phyloP scores from a whole-genome alignment of 2,888 invertebrate genomes.

The Drosophila nr. perissopoda region DNA sequence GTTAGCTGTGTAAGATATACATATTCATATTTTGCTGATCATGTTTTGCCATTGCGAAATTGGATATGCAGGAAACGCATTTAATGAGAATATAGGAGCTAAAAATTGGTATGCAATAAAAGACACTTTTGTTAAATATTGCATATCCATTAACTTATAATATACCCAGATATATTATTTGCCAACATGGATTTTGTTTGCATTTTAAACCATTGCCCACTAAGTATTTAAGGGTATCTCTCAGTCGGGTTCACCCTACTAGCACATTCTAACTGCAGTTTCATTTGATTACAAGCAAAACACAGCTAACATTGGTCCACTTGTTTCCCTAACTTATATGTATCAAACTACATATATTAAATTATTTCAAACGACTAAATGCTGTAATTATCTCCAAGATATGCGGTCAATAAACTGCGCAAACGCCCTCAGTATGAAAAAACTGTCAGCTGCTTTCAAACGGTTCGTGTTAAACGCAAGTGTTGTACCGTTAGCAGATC shows the following conservation, averaged over 20 bases:
- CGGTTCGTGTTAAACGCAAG: constrained; percentile 46
- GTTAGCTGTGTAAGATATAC: not conserved
- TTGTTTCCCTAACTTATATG: not conserved
- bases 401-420: constrained; percentile 58
- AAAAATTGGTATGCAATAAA: not conserved
- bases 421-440: not conserved
- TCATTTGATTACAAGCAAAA: not conserved
- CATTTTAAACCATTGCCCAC: not conserved
- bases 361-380: not conserved
- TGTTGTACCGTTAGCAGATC: constrained; percentile 41
- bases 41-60: not conserved
- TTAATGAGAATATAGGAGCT: not conserved
- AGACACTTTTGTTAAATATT: not conserved
- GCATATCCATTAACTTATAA: not conserved
- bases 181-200: not conserved
- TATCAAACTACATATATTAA: not conserved
- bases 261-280: not conserved
- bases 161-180: not conserved
- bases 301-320: not conserved
- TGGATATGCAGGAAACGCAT: too few species aligned
- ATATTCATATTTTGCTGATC: not conserved
- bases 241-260: not conserved
- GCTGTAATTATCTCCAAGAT: constrained; percentile 4
- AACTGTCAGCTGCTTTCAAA: constrained; percentile 49
- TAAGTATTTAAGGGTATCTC: not conserved